Percentiles rank a stretch among this genome's conserved stretches.
Evolutionary conservation across 2,888 invertebrate genomes (phyloP).

Genomic region (Lordiphosa fenestrarum): DNA sequence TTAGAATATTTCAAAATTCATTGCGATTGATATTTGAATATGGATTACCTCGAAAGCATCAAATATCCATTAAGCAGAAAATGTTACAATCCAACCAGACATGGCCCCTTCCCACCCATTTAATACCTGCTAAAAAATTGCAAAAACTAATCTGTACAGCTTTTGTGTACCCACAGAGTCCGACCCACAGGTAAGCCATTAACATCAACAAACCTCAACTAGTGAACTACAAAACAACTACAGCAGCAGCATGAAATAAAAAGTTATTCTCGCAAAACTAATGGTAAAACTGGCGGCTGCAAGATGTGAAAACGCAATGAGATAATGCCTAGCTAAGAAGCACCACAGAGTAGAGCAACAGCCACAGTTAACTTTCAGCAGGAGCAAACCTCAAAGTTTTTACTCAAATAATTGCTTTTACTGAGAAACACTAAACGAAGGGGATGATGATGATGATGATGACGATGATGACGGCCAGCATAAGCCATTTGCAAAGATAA

Average conservation of each 20-base stretch:
- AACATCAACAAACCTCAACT: conserved; percentile 27
- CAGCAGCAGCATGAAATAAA: background rate
- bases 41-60: conserved; percentile 2
- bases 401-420: conserved; percentile 62
- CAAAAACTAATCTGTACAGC: conserved; percentile 32
- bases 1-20: conserved; percentile 5
- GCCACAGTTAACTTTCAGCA: conserved; percentile 21
- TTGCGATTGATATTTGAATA: conserved; percentile 17
- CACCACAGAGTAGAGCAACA: background rate
- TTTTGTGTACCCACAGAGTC: conserved; percentile 10
- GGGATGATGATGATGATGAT: conserved; percentile 1
- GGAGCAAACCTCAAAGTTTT: conserved; percentile 44
- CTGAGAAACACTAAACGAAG: conserved; percentile 37
- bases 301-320: conserved; percentile 4
- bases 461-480: conserved; percentile 16
- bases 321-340: conserved; percentile 8
- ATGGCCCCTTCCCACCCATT: conserved; percentile 7
- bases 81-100: background rate
- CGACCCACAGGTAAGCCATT: conserved; percentile 34
- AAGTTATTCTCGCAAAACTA: conserved; percentile 8
- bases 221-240: conserved; percentile 8
- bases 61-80: conserved; percentile 4
- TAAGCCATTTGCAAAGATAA: conserved; percentile 41
- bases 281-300: conserved; percentile 1
- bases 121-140: conserved; percentile 28